Evolutionary conservation across 2,888 invertebrate species (phyloP).

Genomic region (Hydroisotoma schaefferi): DNA sequence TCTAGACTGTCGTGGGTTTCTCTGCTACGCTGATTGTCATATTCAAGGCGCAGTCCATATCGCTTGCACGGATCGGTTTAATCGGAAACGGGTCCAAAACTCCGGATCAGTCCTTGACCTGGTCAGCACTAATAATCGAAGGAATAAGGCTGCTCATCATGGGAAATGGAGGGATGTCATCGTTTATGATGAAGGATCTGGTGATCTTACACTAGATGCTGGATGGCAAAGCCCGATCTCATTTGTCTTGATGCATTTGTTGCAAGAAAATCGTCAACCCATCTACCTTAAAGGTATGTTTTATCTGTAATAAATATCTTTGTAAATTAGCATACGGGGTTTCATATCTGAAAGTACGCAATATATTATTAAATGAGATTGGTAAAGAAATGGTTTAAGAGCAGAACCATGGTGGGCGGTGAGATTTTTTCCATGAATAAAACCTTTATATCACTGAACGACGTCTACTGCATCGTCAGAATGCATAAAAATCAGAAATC

Average conservation of each 20-base stretch:
- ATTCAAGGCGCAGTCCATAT: constrained; percentile 67
- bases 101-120: constrained; percentile 66
- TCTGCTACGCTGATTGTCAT: constrained; percentile 67
- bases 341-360: too few relatives aligned
- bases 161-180: constrained; percentile 57
- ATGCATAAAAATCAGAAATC: too few relatives aligned
- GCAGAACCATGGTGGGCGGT: too few relatives aligned
- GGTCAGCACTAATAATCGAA: constrained; percentile 59
- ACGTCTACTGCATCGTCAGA: too few relatives aligned
- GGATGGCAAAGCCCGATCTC: constrained; percentile 62
- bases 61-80: constrained; percentile 68
- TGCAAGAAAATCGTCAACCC: constrained; percentile 65
- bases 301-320: too few relatives aligned
- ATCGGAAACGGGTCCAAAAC: constrained; percentile 63
- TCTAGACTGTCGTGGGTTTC: constrained; percentile 67
- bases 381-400: too few relatives aligned
- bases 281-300: constrained; percentile 66
- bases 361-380: too few relatives aligned
- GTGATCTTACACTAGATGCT: constrained; percentile 58
- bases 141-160: constrained; percentile 7
- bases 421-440: too few relatives aligned
- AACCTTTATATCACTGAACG: too few relatives aligned
- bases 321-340: too few relatives aligned
- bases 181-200: constrained; percentile 66
- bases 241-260: constrained; percentile 63